Evolutionary conservation across 2,113 vertebrate genomes (phyloP), one percentile per base, ranked within the genome.

Genomic region (Lathamus discolor): DNA sequence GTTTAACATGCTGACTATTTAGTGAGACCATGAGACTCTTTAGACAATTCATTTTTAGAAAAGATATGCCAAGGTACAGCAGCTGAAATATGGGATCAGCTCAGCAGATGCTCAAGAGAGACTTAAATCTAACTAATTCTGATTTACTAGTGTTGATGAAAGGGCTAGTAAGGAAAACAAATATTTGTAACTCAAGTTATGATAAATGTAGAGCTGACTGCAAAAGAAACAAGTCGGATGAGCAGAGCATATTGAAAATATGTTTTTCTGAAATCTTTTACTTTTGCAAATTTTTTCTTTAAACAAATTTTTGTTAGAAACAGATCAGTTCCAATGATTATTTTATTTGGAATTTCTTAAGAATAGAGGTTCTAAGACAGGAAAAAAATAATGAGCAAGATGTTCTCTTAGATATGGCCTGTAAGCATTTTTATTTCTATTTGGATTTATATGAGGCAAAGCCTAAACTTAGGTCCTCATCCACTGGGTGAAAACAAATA

Each of bases 321-420:
- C 2, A 55, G 24, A n/a, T 22, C 8, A 9, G 5, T 29, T 82
- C 70, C 25, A 64, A 11, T 46, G 11, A 29, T 14, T 46, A 14
- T 48, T 66, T 81, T 46, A 13, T 72, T 72, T 63, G 4, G 15
- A 72, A 39, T 78, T 69, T 84, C 14, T 75, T 11, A 86, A 57
- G 16, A 76, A 22, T 1, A 59, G 17, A 68, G 33, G 24, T 17
- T 4, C 0, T 25, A 37, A 41, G 29, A 49, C 18, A 54, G 23
- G 9, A 57, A 55, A 35, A 55, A 41, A 1, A 0, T 28, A 31
- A 63, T 17, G 15, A 72, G 0, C 1, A 1, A 23, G 11, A 11
- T 55, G 5, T 84, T 93, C 24, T 67, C 39, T 49, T 44, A 86
- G 17, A 62, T 79, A 43, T 5, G 22, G 12, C 17, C 24, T 61